A percentile compares a stretch with the other conserved stretches of the same genome.
Conservation (phyloP, 2,797 vertebrate species). For the Hapalemur alaotrensis region DNA sequence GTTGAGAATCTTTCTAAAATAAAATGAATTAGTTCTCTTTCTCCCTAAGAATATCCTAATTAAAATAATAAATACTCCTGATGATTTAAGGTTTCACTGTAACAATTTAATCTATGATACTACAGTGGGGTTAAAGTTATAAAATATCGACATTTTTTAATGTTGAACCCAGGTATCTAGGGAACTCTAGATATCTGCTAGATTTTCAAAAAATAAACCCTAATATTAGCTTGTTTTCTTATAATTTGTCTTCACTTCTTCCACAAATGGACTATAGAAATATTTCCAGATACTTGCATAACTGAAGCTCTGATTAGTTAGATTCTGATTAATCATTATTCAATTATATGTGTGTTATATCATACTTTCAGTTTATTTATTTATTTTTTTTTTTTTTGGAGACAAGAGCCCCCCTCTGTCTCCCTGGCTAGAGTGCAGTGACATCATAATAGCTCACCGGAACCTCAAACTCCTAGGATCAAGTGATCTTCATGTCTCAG, state of each 20-base stretch:
- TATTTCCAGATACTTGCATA: not conserved
- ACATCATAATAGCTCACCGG: not conserved
- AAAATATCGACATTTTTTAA: not conserved
- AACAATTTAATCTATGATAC: conserved; percentile 14
- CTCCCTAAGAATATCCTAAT: not conserved
- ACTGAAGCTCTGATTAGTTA: not conserved
- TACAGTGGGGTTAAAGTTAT: not conserved
- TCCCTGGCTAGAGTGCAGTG: not conserved
- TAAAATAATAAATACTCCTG: not conserved
- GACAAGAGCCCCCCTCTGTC: not conserved
- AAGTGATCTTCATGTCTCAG: not conserved
- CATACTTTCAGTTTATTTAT: not conserved
- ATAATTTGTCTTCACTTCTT: conserved; percentile 26
- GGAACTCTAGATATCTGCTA: not conserved
- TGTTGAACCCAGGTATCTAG: not conserved
- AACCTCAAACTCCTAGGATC: not conserved
- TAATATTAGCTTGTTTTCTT: conserved; percentile 1
- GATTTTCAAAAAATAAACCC: conserved; percentile 29
- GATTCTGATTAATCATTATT: not conserved
- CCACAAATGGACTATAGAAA: not conserved
- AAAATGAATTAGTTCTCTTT: conserved; percentile 17
- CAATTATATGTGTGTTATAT: not conserved
- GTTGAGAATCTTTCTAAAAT: conserved; percentile 15
- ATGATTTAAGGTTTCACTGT: not conserved
- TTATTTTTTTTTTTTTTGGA: not conserved